A percentile compares a stretch with the other conserved stretches of the same genome.
phyloP scores from a whole-genome alignment of 2,113 vertebrate genomes.

The Passer montanus region DNA sequence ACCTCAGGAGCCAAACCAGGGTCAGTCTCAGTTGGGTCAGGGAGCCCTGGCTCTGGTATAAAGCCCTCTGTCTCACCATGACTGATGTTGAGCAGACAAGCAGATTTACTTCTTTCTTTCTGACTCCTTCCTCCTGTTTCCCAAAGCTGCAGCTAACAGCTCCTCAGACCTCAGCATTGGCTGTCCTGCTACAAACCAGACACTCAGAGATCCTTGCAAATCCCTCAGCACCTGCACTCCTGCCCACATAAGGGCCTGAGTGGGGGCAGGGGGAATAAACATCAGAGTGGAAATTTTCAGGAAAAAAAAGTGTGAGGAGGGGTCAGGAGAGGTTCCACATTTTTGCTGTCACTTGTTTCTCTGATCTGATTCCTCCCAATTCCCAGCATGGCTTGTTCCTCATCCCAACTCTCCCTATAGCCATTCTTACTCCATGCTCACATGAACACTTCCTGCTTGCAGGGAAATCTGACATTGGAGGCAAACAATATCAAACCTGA shows the following conservation, averaged over 20 bases:
- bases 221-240: neutral
- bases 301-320: neutral
- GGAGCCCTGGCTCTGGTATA: neutral
- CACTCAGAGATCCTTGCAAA: neutral
- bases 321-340: neutral
- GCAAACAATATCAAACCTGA: neutral
- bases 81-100: neutral
- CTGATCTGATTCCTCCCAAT: neutral
- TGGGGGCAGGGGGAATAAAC: neutral
- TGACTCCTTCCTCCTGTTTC: neutral
- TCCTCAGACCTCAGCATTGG: neutral
- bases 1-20: neutral
- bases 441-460: neutral
- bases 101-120: neutral
- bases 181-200: neutral
- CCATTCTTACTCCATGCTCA: neutral
- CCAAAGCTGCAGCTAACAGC: neutral
- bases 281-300: neutral
- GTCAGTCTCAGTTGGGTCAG: neutral
- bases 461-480: neutral
- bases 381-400: neutral
- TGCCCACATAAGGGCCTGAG: neutral
- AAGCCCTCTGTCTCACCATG: neutral
- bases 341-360: neutral
- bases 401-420: neutral